Conservation (phyloP, 2,113 vertebrate species). For the Melanerpes formicivorus region DNA sequence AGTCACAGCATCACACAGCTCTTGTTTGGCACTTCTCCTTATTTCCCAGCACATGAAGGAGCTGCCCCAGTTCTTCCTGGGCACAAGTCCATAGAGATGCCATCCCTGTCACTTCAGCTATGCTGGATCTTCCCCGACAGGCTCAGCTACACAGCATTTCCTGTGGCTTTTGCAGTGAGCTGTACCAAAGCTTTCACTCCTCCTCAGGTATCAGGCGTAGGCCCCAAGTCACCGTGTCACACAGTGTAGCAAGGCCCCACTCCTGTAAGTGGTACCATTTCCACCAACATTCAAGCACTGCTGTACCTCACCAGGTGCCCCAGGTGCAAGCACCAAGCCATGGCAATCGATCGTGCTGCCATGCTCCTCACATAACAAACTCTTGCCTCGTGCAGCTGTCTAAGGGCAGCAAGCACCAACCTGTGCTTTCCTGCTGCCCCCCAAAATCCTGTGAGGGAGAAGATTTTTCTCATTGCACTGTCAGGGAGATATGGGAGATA, state of each 20-base stretch:
- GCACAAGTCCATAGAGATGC: neutral
- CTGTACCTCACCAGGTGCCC: neutral
- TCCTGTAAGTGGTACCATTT: neutral
- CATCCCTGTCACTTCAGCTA: neutral
- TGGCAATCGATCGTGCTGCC: rapidly evolving
- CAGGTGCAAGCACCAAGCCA: neutral
- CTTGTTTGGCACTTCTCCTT: neutral
- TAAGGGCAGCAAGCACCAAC: neutral
- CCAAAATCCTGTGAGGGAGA: neutral
- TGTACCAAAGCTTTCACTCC: neutral
- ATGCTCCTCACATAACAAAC: neutral
- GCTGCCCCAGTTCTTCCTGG: neutral
- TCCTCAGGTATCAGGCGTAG: neutral
- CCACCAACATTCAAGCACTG: neutral
- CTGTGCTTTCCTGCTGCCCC: neutral
- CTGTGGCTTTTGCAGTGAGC: neutral
- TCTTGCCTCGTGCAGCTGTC: too few relatives aligned
- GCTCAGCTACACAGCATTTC: neutral
- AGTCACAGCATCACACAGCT: neutral
- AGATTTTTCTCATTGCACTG: neutral
- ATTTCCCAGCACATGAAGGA: neutral
- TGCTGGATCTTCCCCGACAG: neutral
- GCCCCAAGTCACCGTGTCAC: neutral
- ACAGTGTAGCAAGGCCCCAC: neutral
- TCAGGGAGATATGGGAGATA: neutral